Conservation (phyloP, 2,888 invertebrate genomes). For the Netelia melanura region DNA sequence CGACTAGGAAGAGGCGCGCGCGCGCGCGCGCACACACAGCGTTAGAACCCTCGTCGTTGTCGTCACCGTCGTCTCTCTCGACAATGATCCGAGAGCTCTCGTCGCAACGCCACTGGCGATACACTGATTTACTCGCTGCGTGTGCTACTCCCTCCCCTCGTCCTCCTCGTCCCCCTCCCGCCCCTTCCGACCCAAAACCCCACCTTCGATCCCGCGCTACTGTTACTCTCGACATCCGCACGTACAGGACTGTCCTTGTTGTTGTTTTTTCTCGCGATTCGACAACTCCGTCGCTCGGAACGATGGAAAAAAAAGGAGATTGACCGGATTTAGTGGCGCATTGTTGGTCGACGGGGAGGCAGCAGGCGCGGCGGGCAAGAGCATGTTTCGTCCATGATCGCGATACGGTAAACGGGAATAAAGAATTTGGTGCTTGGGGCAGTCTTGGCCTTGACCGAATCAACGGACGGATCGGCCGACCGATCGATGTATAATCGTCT, state of each 20-base stretch:
- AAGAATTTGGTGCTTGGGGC: conserved; percentile 24
- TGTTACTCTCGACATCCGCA: neutral
- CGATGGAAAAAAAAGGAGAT: neutral
- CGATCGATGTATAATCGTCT: too few species aligned
- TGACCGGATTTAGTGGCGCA: neutral
- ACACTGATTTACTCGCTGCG: neutral
- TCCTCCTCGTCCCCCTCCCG: too few species aligned
- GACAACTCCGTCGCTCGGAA: neutral
- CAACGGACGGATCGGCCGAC: neutral
- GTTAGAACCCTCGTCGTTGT: too few species aligned
- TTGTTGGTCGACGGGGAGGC: too few species aligned
- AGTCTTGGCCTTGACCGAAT: conserved; percentile 1
- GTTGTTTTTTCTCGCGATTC: neutral
- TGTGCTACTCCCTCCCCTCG: neutral
- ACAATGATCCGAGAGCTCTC: too few species aligned
- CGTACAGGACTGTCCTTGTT: neutral
- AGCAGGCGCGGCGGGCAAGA: neutral
- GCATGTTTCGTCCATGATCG: conserved; percentile 8
- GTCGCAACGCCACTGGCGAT: neutral
- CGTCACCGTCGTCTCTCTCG: too few species aligned
- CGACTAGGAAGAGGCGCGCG: neutral
- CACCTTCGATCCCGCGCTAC: neutral
- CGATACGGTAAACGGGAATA: conserved; percentile 1
- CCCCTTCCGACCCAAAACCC: neutral
- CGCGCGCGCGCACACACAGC: too few species aligned